Base-by-base conservation (phyloP, 2,888 invertebrate genomes). In the Alloplasta piceator region DNA sequence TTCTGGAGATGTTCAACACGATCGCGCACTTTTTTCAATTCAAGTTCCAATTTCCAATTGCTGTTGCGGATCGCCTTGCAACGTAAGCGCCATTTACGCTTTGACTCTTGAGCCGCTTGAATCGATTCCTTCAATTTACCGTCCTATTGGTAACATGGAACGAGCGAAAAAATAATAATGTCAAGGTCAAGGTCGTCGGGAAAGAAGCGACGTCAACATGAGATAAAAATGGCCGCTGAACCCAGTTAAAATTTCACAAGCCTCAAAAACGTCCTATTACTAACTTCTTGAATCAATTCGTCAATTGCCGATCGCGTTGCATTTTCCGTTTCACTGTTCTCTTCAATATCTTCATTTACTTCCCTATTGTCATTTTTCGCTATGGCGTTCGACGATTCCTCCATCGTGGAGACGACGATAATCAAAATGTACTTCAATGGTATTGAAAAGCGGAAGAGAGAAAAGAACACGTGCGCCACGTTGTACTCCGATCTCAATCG, bases 1-100 rank as follows among this genome's bases (percentile, higher is more conserved):
- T 63, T 43, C 10, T 78, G 74, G 3, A 75, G 38, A 36, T 56
- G 46, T 16, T 74, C 66, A 4, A 50, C 67, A n/a, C 10, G 38
- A 10, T 66, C 66, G 1, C 71, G 74, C 43, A 82, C 16, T 52
- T 67, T 75, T 26, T 12, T 12, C 1, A 71, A 61, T 12, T 61
- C 61, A 5, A 72, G 58, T 38, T 78, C 78, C 63, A 78, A 43
- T 68, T 82, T 82, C 71, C 75, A 82, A 56, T 82, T 82, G 71
- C 75, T 74, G 41, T 46, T 63, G 6, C 12, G 41, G 36, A 82
- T 16, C 10, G 64, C 67, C 6, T n/a, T 58, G 0, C 68, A 52
- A 6, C 75, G 66, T 6, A 63, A 41, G 41, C 75, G 66, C 78
- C 78, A 82, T 39, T 78, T 75, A 48, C 60, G 74, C 55, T 78